A percentile compares a stretch with the other conserved stretches of the same genome.
phyloP scores from a whole-genome alignment of 2,797 vertebrate species.

The Crocodylus rhombifer region DNA sequence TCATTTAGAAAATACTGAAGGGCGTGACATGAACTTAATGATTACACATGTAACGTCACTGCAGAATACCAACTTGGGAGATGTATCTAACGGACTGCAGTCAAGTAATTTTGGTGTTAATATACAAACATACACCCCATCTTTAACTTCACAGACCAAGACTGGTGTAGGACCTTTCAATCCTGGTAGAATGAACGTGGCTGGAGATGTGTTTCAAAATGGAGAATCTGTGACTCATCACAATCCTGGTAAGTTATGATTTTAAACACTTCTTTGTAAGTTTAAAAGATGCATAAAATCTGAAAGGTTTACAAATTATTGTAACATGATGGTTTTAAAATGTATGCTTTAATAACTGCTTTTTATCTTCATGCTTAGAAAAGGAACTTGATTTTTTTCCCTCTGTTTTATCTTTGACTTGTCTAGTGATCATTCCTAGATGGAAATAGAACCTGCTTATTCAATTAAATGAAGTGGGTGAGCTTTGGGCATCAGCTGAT shows the following conservation, averaged over 20 bases:
- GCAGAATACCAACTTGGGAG: constrained; percentile 86
- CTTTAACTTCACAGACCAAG: constrained; percentile 87
- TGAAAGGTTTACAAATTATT: neutral
- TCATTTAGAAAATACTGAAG: constrained; percentile 81
- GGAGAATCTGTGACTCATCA: constrained; percentile 93
- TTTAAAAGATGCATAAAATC: neutral
- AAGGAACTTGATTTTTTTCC: neutral
- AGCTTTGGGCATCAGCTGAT: neutral
- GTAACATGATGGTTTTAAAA: neutral
- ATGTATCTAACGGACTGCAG: constrained; percentile 91
- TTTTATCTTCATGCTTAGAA: neutral
- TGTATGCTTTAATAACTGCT: neutral
- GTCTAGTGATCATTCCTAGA: too few species aligned
- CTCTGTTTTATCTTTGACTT: neutral
- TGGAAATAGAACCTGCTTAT: neutral
- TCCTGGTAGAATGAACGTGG: constrained; percentile 91
- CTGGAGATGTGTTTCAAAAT: constrained; percentile 94
- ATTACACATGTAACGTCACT: constrained; percentile 98
- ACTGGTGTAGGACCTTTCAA: constrained; percentile 92
- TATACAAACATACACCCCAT: constrained; percentile 88
- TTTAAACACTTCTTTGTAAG: neutral
- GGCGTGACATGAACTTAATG: constrained; percentile 94
- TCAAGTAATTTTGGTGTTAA: constrained; percentile 89
- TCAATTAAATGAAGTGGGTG: neutral
- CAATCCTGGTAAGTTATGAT: constrained; percentile 87